Conservation (phyloP, 1,140 invertebrate species). For the Aleiodes sp. region DNA sequence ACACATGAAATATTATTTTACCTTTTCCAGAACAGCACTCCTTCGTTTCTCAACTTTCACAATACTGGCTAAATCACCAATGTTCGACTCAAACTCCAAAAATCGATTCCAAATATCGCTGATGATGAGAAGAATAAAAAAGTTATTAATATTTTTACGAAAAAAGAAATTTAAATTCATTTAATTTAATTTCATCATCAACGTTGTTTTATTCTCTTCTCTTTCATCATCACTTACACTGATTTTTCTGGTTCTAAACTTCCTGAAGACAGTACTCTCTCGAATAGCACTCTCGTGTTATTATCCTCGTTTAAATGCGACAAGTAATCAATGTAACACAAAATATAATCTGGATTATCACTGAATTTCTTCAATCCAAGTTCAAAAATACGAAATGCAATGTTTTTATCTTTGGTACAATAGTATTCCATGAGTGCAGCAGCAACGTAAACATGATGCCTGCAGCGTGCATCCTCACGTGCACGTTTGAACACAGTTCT, state of each 20-base stretch:
- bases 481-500: constrained; percentile 94
- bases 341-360: constrained; percentile 92
- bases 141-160: not conserved
- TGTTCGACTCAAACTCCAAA: constrained; percentile 97
- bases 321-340: constrained; percentile 96
- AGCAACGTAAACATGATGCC: constrained; percentile 94
- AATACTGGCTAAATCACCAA: constrained; percentile 97
- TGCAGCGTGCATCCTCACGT: constrained; percentile 85
- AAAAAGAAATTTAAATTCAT: constrained; percentile 15
- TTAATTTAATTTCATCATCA: too few species aligned
- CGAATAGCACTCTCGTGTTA: constrained; percentile 97
- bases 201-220: too few species aligned
- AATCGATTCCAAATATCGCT: constrained; percentile 99
- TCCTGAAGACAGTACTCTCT: constrained; percentile 94
- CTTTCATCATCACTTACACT: constrained; percentile 82
- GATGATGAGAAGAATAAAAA: constrained; percentile 55
- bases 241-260: constrained; percentile 91
- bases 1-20: constrained; percentile 60
- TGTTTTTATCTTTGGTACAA: constrained; percentile 98
- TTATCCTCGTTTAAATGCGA: constrained; percentile 99
- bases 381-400: constrained; percentile 98
- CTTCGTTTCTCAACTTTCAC: constrained; percentile 96
- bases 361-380: constrained; percentile 96
- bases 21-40: constrained; percentile 90
- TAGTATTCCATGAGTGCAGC: constrained; percentile 99